Conservation (phyloP, 2,888 invertebrate species). For the Nineta flava region DNA sequence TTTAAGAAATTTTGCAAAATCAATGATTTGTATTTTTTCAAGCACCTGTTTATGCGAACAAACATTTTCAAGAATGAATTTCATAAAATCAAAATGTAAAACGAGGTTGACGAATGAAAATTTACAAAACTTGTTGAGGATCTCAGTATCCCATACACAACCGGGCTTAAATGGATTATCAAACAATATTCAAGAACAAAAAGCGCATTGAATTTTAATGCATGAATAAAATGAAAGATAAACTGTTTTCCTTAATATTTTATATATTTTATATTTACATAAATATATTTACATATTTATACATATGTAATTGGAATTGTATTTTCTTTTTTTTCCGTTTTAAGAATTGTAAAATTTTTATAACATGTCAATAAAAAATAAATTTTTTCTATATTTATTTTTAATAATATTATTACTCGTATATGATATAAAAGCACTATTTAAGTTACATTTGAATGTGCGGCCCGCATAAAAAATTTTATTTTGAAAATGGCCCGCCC, state of each 20-base stretch:
- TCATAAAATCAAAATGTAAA: slow-evolving; percentile 9
- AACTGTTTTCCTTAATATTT: slow-evolving; percentile 2
- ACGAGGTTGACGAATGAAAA: slow-evolving; percentile 9
- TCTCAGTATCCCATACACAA: slow-evolving; percentile 4
- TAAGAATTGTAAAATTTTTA: slow-evolving; percentile 4
- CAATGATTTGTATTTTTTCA: slow-evolving; percentile 7
- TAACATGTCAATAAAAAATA: slow-evolving; percentile 6
- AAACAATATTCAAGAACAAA: slow-evolving; percentile 6
- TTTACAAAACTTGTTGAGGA: slow-evolving; percentile 8
- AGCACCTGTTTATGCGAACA: slow-evolving; percentile 8
- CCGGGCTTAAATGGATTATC: slow-evolving; percentile 6
- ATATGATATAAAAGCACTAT: too few species aligned
- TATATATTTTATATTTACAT: too few species aligned
- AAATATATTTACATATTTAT: slow-evolving; percentile 4
- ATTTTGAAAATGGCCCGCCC: too few species aligned
- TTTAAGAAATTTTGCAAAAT: slow-evolving; percentile 8
- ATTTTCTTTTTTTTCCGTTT: not conserved
- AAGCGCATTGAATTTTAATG: slow-evolving; percentile 5
- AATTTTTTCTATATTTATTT: too few species aligned
- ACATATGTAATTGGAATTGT: slow-evolving; percentile 2
- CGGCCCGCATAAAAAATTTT: too few species aligned
- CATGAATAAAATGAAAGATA: slow-evolving; percentile 2
- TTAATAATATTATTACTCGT: too few species aligned
- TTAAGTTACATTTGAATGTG: too few species aligned
- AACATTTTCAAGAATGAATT: slow-evolving; percentile 9